phyloP scores from a whole-genome alignment of 53 echinoderm and acorn worm genomes.

The Hippasteria phrygiana region DNA sequence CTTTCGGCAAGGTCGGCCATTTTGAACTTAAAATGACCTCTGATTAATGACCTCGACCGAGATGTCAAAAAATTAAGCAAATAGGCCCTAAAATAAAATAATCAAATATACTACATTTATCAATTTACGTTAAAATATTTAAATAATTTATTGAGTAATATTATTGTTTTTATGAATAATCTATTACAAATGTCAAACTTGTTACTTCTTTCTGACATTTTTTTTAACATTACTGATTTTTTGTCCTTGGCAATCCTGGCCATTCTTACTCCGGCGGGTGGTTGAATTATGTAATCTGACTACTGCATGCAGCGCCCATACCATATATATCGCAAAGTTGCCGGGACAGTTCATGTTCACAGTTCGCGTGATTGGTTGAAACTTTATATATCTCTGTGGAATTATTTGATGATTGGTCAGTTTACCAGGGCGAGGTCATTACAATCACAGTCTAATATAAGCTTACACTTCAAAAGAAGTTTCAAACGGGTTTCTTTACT shows the following conservation, averaged over 20 bases:
- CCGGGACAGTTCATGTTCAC: too few relatives aligned
- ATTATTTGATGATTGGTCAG: constrained; percentile 9
- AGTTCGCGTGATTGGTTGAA: constrained; percentile 36
- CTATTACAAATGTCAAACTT: neutral
- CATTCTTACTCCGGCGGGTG: constrained; percentile 8
- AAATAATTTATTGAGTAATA: neutral
- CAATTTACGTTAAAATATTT: neutral
- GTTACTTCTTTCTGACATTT: neutral
- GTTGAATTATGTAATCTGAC: neutral
- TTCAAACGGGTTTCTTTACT: too few relatives aligned
- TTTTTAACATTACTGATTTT: neutral
- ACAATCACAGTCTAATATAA: too few relatives aligned
- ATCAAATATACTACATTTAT: neutral
- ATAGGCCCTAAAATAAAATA: neutral
- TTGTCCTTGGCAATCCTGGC: constrained; percentile 6
- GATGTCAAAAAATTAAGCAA: neutral
- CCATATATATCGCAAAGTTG: neutral
- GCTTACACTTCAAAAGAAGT: neutral
- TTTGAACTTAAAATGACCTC: constrained; percentile 65
- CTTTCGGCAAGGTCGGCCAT: constrained; percentile 68
- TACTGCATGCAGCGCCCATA: neutral
- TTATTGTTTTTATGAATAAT: neutral
- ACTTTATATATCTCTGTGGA: neutral
- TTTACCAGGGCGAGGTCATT: too few relatives aligned
- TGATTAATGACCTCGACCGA: constrained; percentile 8